These are phyloP conservation scores for Chelonoidis abingdonii DNA, from an alignment of 2,113 vertebrate species.

Conservation along the genomic window DNA sequence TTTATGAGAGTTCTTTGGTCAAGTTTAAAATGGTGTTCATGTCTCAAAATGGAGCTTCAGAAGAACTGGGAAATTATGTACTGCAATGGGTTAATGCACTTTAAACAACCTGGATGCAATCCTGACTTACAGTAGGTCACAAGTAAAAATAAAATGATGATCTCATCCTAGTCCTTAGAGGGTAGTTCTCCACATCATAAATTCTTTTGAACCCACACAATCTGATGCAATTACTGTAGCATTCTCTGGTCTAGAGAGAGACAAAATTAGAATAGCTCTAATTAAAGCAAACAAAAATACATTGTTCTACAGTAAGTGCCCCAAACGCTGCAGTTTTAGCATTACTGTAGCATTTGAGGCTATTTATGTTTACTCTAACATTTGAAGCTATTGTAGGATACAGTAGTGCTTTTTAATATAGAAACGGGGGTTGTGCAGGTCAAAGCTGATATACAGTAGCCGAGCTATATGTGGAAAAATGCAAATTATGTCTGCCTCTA, in stretches of 20 bases:
- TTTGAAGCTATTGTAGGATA: neutral
- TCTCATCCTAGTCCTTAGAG: neutral
- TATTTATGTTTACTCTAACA: neutral
- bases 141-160: neutral
- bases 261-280: neutral
- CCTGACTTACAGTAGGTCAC: neutral
- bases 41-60: neutral
- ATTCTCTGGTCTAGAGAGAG: neutral
- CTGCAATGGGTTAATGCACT: neutral
- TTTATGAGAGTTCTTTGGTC: neutral
- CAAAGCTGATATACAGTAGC: neutral
- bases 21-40: neutral
- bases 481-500: neutral
- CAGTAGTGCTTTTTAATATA: neutral
- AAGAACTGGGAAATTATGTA: neutral
- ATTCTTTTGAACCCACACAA: neutral
- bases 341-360: neutral
- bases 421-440: neutral
- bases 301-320: rapidly evolving
- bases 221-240: neutral
- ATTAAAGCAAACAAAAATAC: neutral
- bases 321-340: neutral
- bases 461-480: neutral
- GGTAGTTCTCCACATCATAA: neutral
- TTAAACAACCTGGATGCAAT: rapidly evolving